Evolutionary conservation across 1,140 invertebrate genomes (phyloP).

Genomic region (Lucilia cuprina): DNA sequence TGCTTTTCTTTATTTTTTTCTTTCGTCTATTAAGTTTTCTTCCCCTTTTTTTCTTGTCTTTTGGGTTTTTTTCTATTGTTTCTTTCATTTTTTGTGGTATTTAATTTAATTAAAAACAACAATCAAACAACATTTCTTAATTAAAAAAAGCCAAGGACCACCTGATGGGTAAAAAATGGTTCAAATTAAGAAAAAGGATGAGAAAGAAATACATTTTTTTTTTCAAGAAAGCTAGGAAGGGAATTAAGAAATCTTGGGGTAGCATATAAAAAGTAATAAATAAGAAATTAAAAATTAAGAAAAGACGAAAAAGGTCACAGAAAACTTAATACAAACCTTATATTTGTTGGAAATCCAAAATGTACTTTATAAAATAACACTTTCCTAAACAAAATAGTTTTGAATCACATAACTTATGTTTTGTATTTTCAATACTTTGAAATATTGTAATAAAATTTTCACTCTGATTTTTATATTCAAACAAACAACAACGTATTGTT

Average conservation of each 20-base stretch:
- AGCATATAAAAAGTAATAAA: neutral
- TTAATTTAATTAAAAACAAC: slow-evolving; percentile 34
- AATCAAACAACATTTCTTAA: slow-evolving; percentile 31
- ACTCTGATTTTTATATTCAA: too few species aligned
- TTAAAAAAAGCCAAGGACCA: slow-evolving; percentile 22
- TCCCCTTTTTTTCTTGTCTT: neutral
- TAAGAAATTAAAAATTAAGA: neutral
- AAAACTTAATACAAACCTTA: neutral
- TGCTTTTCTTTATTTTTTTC: neutral
- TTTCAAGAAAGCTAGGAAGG: neutral
- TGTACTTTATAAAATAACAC: too few species aligned
- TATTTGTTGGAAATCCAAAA: too few species aligned
- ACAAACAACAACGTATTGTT: too few species aligned
- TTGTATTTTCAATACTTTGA: too few species aligned
- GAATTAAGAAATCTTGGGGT: neutral
- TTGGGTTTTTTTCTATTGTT: neutral
- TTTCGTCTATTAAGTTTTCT: neutral
- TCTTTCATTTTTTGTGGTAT: slow-evolving; percentile 1
- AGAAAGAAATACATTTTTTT: neutral
- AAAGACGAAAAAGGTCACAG: neutral
- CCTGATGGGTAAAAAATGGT: slow-evolving; percentile 31
- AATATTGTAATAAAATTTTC: too few species aligned
- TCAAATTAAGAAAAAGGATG: neutral
- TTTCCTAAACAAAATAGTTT: too few species aligned
- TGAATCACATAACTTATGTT: too few species aligned